Evolutionary conservation across 2,797 vertebrate species (phyloP), one percentile per base, ranked within the genome.

Genomic region (Thaleichthys pacificus): DNA sequence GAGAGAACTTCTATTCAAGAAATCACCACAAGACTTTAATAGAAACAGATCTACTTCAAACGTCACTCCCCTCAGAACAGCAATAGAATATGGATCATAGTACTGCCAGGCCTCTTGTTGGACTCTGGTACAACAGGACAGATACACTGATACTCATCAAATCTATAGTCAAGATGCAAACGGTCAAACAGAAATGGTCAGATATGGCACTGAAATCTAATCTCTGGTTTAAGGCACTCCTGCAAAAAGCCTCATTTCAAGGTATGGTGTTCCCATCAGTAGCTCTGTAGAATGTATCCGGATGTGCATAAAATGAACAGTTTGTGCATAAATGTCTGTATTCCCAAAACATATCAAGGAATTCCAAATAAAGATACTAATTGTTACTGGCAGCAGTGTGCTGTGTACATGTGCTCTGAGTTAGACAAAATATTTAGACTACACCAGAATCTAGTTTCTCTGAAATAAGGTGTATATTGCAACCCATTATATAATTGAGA

Each of bases 281-380:
- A 49, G 42, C 38, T 74, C 72, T 71, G 63, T 62, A 54, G 58
- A 61, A 54, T 61, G 66, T 69, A 69, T 49, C 35, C 26, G 21
- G 28, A 68, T 76, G 73, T 74, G 60, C 42, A 69, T 73, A 28
- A 73, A 47, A 60, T 24, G 5, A 65, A 66, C 62, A 66, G 49
- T 73, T 69, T 73, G 54, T 75, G 54, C 70, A 74, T 72, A 51
- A 72, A 75, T 70, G 58, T 69, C 66, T 79, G 42, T 75, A 68
- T 75, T 74, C 42, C 71, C 61, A 62, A 66, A 72, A 82, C 68
- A 68, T 79, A 81, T 71, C 51, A 80, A 80, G 80, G 82, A 72
- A 77, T 81, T 66, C 79, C 78, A 77, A 77, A 89, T 86, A 86
- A 86, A 80, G 78, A 73, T 5, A 58, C 4, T 61, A n/a, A n/a